These are phyloP conservation scores for Leucosticte australis DNA, from an alignment of 2,113 vertebrate species.

Conservation along the genomic window DNA sequence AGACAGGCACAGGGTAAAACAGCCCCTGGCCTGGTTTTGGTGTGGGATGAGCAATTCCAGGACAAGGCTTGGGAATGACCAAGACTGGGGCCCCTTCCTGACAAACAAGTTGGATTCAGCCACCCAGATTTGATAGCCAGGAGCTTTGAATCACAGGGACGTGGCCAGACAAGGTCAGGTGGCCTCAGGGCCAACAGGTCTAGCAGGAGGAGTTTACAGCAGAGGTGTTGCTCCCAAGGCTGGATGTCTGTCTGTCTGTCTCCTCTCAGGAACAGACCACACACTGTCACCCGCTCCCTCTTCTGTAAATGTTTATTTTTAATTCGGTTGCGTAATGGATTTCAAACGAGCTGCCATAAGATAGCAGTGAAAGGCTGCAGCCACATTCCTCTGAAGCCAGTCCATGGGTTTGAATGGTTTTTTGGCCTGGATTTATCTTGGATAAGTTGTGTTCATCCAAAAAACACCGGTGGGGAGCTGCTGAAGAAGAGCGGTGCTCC, in stretches of 20 bases:
- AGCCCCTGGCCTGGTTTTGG: background rate
- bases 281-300: background rate
- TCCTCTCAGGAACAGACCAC: background rate
- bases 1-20: background rate
- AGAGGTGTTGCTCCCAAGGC: background rate
- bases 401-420: background rate
- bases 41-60: background rate
- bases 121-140: background rate
- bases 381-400: background rate
- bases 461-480: background rate
- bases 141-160: fast-evolving
- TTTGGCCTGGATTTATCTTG: background rate
- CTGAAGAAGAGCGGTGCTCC: background rate
- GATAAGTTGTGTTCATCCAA: background rate
- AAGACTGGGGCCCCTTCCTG: background rate
- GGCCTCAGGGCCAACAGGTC: background rate
- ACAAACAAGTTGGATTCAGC: background rate
- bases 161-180: background rate
- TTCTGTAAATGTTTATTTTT: conserved; percentile 59
- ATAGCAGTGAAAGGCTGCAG: background rate
- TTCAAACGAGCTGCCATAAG: conserved; percentile 38
- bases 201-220: background rate
- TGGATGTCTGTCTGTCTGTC: background rate
- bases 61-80: background rate
- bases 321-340: conserved; percentile 15